Percentiles rank a stretch among this genome's conserved stretches.
Evolutionary conservation across 2,797 vertebrate species (phyloP).

Genomic region (Anguilla marmorata): DNA sequence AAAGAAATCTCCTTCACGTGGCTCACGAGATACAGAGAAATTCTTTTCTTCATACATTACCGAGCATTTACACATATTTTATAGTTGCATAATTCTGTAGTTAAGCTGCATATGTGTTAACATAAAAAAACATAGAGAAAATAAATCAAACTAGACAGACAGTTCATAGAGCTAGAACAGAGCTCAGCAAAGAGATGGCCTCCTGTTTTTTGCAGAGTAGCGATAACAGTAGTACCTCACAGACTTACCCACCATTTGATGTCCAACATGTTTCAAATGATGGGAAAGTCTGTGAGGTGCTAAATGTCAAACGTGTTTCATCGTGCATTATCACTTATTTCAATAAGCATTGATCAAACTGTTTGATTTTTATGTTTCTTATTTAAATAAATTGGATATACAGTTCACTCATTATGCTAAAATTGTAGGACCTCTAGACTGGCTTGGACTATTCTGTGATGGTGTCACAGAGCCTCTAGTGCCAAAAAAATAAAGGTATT

Average conservation of each 20-base stretch:
- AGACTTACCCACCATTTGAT: not conserved
- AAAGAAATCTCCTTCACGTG: not conserved
- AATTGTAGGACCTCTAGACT: not conserved
- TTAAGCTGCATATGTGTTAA: not conserved
- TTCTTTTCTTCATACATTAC: not conserved
- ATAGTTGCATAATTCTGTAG: not conserved
- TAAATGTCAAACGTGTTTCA: not conserved
- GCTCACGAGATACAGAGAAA: not conserved
- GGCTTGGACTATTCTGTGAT: not conserved
- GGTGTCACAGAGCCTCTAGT: not conserved
- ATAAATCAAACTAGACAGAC: not conserved
- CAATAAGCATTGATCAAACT: not conserved
- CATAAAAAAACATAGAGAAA: not conserved
- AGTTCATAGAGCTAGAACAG: not conserved
- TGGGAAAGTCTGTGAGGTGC: not conserved
- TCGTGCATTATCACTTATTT: not conserved
- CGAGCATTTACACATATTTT: no score
- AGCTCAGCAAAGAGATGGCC: not conserved
- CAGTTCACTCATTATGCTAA: not conserved
- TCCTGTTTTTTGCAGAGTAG: not conserved
- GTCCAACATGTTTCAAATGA: no score
- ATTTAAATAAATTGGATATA: not conserved
- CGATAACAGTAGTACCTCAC: not conserved
- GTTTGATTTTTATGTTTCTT: not conserved
- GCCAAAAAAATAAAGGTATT: no score